Conservation (phyloP, 2,888 invertebrate species). For the Bombylius major region DNA sequence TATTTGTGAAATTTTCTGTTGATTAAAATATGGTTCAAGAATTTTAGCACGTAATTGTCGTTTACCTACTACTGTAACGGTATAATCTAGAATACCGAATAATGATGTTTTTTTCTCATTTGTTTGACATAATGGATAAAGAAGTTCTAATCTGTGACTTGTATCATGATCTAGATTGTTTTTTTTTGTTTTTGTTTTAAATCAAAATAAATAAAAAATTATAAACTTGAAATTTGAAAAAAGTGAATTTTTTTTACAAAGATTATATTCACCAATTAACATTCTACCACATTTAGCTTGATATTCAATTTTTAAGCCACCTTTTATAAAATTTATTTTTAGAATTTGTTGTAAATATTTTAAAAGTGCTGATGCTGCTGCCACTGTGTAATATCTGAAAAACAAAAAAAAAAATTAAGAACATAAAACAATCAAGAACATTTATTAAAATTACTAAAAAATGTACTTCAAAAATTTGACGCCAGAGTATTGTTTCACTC, state of each 20-base stretch:
- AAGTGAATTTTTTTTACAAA: not conserved
- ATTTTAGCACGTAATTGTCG: constrained; percentile 68
- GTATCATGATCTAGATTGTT: constrained; percentile 59
- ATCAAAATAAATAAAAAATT: not conserved
- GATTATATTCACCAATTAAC: constrained; percentile 56
- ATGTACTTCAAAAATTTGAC: no score
- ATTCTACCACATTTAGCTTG: constrained; percentile 69
- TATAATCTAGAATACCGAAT: constrained; percentile 53
- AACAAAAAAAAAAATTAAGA: not conserved
- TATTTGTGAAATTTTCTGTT: constrained; percentile 51
- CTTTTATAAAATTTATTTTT: constrained; percentile 57
- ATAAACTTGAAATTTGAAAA: no score
- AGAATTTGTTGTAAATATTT: constrained; percentile 74
- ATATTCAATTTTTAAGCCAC: constrained; percentile 69
- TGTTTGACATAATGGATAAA: constrained; percentile 42
- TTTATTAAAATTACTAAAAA: no score
- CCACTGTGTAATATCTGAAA: constrained; percentile 69
- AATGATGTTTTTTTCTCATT: constrained; percentile 40
- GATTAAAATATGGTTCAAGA: constrained; percentile 62
- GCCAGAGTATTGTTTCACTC: no score
- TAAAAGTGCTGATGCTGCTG: constrained; percentile 71
- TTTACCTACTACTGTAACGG: constrained; percentile 60
- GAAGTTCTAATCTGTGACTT: constrained; percentile 61
- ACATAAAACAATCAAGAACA: no score
- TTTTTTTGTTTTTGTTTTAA: not conserved